Conservation (phyloP, 2,113 vertebrate species). For the Anoplopoma fimbria region DNA sequence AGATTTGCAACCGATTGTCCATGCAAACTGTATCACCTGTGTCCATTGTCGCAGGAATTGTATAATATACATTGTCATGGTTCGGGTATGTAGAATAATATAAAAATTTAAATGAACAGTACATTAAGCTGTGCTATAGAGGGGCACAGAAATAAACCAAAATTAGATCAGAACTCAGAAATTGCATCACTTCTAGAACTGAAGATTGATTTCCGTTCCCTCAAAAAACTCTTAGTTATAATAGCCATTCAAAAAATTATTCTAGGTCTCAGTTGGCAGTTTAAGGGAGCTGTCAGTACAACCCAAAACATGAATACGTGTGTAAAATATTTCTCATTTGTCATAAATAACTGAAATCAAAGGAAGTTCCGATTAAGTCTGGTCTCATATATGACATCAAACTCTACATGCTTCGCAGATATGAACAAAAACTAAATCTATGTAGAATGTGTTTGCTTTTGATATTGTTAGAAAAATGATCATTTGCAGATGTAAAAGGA, state of each 20-base stretch:
- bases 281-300: neutral
- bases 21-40: neutral
- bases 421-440: neutral
- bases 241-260: neutral
- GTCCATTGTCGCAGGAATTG: neutral
- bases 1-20: no score
- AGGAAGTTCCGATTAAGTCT: no score
- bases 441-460: neutral
- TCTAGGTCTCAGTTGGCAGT: neutral
- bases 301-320: neutral
- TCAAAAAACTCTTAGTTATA: neutral
- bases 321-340: neutral
- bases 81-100: neutral
- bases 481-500: neutral
- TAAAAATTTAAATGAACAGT: no score
- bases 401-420: neutral
- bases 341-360: neutral
- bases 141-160: no score
- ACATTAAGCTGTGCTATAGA: no score
- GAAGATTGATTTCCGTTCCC: no score
- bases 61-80: no score
- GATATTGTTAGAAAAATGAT: neutral
- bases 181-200: no score
- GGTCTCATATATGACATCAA: neutral
- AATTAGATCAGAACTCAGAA: no score